A percentile compares a stretch with the other conserved stretches of the same genome.
Conservation (phyloP, 2,797 vertebrate genomes). For the Acestrorhynchus altus region DNA sequence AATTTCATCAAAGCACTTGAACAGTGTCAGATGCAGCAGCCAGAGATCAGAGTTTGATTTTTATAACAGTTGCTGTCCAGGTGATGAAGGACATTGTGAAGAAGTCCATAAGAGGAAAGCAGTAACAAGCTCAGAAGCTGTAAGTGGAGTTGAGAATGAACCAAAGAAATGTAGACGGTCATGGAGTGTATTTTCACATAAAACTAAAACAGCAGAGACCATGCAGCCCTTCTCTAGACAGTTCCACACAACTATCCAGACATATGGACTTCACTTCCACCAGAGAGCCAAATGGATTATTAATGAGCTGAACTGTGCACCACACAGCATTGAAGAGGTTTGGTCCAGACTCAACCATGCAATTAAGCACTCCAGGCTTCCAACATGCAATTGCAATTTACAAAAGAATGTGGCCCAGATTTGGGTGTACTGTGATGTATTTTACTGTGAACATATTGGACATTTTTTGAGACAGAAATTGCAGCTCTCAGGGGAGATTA, state of each 20-base stretch:
- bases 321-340: constrained; percentile 80
- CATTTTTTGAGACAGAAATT: constrained; percentile 82
- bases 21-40: constrained; percentile 40
- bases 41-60: constrained; percentile 34
- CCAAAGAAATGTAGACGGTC: constrained; percentile 70
- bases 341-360: constrained; percentile 82
- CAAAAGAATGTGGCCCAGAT: constrained; percentile 84
- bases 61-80: constrained; percentile 65
- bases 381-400: constrained; percentile 90
- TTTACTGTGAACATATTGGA: constrained; percentile 87
- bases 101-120: constrained; percentile 13
- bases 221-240: constrained; percentile 76
- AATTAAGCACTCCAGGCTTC: constrained; percentile 76
- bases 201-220: constrained; percentile 55
- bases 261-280: constrained; percentile 79
- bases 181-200: constrained; percentile 83
- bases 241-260: constrained; percentile 76
- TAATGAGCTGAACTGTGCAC: constrained; percentile 74
- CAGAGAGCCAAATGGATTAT: constrained; percentile 91
- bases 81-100: not conserved
- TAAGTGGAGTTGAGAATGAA: not conserved
- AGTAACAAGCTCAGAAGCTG: not conserved
- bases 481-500: constrained; percentile 82
- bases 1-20: constrained; percentile 71
- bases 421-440: constrained; percentile 93